A percentile compares a stretch with the other conserved stretches of the same genome.
Conservation (phyloP, 2,113 vertebrate genomes). For the Chlorodrepanis virens region DNA sequence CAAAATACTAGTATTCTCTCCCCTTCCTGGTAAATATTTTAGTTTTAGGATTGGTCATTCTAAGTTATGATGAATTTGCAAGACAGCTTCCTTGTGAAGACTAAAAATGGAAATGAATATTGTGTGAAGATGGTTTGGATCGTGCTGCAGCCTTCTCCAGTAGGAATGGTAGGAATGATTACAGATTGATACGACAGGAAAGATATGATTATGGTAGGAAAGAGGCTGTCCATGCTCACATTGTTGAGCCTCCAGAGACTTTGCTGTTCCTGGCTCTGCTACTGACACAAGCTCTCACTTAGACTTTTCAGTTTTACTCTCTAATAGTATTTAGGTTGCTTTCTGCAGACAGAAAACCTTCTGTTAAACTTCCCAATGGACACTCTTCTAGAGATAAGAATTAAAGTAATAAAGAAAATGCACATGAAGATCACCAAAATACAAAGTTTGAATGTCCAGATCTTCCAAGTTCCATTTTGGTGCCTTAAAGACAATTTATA, state of each 20-base stretch:
- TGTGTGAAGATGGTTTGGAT: background rate
- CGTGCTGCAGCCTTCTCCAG: background rate
- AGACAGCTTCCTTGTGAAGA: background rate
- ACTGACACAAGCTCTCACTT: background rate
- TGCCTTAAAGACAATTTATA: background rate
- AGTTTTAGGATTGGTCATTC: background rate
- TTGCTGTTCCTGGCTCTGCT: background rate
- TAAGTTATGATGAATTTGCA: background rate
- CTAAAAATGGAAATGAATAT: background rate
- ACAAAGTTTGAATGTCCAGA: background rate
- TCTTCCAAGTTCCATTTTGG: background rate
- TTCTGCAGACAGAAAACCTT: background rate
- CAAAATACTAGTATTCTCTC: background rate
- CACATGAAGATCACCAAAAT: background rate
- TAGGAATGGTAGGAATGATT: background rate
- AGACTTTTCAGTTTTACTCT: background rate
- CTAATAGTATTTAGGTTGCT: background rate
- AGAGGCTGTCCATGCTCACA: background rate
- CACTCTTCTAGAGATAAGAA: background rate
- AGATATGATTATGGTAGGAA: background rate
- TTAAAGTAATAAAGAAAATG: background rate
- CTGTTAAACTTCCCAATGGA: background rate
- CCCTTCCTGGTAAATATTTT: background rate
- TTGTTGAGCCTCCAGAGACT: background rate
- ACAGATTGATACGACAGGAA: background rate